Evolutionary conservation across 1,140 invertebrate species (phyloP), one percentile per base, ranked within the genome.

Genomic region (Akabosia matsudoensis): DNA sequence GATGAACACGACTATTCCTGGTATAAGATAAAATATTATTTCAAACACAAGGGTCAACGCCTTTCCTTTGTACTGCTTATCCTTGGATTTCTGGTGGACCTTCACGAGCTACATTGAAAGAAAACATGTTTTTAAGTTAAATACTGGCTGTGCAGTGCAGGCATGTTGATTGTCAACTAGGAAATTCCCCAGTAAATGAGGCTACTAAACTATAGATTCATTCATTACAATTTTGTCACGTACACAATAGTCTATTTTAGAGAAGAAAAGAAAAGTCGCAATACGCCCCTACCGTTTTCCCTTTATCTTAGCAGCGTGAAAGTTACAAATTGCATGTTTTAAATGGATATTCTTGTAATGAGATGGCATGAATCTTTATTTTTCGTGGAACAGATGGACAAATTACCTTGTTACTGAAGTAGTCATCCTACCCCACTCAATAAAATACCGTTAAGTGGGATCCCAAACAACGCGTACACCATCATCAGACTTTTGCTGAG

Each of bases 401-500:
- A 24, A 61, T 61, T 86, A 90, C 92, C 87, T 87, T 89, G 79
- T 87, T 85, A n/a, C 90, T 90, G 82, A 94, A 95, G 83, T 91
- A 93, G 82, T 93, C 91, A 70, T n/a, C 92, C 93, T 7, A 95
- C 83, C 52, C 91, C 91, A 0, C 92, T 88, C 24, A 95, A 88
- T 13, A 95, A 86, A 71, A 97, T 94, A 84, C 93, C 93, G 82
- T 95, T 95, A 83, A 97, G 90, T 0, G 97, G 97, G 77, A 98
- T 97, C n/a, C 97, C 96, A 75, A 97, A 89, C 22, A 97, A 85
- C 0, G 91, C 94, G 84, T 98, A 98, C 76, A 95, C 90, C 81
- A 98, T 97, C 87, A 96, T 96, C 45, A 97, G 87, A 70, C 96
- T 90, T 76, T 93, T 90, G 18, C 93, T 91, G 0, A 91, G 85